Conservation (phyloP, 64 coral and sea anemone species). For the Cladopsammia gracilis region DNA sequence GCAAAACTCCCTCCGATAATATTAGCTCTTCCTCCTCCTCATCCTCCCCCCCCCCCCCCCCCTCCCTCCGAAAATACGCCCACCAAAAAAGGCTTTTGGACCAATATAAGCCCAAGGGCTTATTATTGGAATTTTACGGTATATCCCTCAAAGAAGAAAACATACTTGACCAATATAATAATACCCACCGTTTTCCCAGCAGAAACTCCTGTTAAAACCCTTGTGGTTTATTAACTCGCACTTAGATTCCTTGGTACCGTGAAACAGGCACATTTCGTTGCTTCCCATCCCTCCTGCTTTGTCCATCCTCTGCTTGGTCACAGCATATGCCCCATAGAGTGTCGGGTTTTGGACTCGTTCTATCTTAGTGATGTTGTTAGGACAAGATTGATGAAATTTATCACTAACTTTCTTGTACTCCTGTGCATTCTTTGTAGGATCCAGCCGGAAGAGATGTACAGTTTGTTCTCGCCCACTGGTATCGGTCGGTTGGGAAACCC, state of each 20-base stretch:
- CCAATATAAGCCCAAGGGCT: no score
- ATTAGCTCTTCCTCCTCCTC: no score
- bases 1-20: no score
- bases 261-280: conserved; percentile 79
- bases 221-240: conserved; percentile 49
- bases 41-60: no score
- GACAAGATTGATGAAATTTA: background rate
- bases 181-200: conserved; percentile 71
- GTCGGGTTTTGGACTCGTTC: conserved; percentile 81
- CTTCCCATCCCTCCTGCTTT: conserved; percentile 47
- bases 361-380: conserved; percentile 44
- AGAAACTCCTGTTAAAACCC: conserved; percentile 85
- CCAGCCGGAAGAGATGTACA: conserved; percentile 62
- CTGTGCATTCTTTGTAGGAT: conserved; percentile 29
- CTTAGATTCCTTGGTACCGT: conserved; percentile 54
- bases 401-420: conserved; percentile 60
- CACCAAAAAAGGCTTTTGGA: no score
- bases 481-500: conserved; percentile 82
- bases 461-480: conserved; percentile 42
- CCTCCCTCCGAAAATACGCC: no score
- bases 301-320: conserved; percentile 85
- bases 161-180: background rate
- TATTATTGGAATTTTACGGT: no score
- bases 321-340: conserved; percentile 54
- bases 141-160: background rate